Base-by-base conservation (phyloP, 2,797 vertebrate species). In the Allochrocebus solatus region DNA sequence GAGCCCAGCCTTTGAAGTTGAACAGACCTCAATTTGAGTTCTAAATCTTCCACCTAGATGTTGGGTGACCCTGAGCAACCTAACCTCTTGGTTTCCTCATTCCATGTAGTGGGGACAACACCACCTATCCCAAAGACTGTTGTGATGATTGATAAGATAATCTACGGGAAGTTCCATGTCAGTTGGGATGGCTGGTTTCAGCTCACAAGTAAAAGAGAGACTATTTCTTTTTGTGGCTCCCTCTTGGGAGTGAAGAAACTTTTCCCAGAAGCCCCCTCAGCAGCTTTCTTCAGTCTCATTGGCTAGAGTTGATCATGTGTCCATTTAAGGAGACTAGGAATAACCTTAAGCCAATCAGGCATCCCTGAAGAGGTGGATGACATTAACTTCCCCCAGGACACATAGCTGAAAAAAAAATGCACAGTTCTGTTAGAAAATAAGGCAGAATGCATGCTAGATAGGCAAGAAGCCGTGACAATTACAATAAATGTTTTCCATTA, bases 11-110 rank as follows among this genome's bases (percentile, higher is more conserved):
- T 97, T 97, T 96, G 76, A 98, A 97, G 88, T 78, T 90, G 28
- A 96, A 82, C 84, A 88, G 84, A 93, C 72, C 46, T 96, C 46
- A 6, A 36, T 92, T 79, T 92, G 78, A 78, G 64, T 96, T 97
- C 80, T 93, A 91, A 93, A 95, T 93, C 64, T 96, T 97, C 50
- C 93, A 92, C 84, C 61, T 95, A 92, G 2, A 0, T 43, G 75
- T 50, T 83, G 61, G 83, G 48, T 95, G 96, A 97, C 82, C 96
- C 85, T 97, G 86, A 91, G 67, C 87, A 41, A 83, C 89, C 96
- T 91, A 94, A 96, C 92, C 89, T 95, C 95, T 98, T 95, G 75
- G 22, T 92, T 95, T 96, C 88, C 36, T 96, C 87, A 91, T 75
- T 72, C 76, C 61, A 30, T 50, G 24, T 7, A 43, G 79, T 5